These are phyloP conservation scores for Zaprionus lachaisei DNA, from an alignment of 1,140 invertebrate genomes.

Conservation along the genomic window DNA sequence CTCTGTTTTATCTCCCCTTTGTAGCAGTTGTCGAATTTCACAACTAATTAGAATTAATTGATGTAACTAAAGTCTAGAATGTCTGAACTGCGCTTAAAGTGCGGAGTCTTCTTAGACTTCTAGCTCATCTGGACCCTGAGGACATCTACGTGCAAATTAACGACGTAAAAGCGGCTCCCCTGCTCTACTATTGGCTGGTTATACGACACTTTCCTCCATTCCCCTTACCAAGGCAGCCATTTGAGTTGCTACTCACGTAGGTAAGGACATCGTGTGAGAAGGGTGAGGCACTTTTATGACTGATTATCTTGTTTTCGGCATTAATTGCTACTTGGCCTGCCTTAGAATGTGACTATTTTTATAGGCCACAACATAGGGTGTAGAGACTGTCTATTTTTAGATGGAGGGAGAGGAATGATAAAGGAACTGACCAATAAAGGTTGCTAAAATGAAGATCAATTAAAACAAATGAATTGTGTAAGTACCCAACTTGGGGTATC, in stretches of 20 bases:
- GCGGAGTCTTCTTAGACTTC: background rate
- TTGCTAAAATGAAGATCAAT: slow-evolving; percentile 42
- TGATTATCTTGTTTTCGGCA: slow-evolving; percentile 78
- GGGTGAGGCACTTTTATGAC: slow-evolving; percentile 61
- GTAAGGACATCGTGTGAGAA: background rate
- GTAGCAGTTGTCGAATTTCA: slow-evolving; percentile 3
- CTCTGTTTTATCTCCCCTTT: background rate
- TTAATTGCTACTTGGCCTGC: slow-evolving; percentile 73
- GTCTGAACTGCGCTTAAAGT: slow-evolving; percentile 8
- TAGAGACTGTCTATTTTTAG: no score
- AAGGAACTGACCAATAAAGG: slow-evolving; percentile 59
- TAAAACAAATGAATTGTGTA: slow-evolving; percentile 51
- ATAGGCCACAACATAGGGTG: slow-evolving; percentile 59
- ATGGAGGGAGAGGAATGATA: slow-evolving; percentile 15
- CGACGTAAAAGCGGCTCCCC: slow-evolving; percentile 52
- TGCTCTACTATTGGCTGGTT: slow-evolving; percentile 37
- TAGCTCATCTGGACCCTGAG: background rate
- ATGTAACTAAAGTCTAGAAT: background rate
- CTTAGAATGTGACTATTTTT: slow-evolving; percentile 73
- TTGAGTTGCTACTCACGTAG: slow-evolving; percentile 69
- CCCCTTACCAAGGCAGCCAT: slow-evolving; percentile 22
- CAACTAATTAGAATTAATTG: slow-evolving; percentile 63
- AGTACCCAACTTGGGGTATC: background rate
- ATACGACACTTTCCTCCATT: slow-evolving; percentile 60
- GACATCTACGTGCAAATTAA: slow-evolving; percentile 64